Percentiles rank a stretch among this genome's conserved stretches.
Conservation (phyloP, 1,140 invertebrate genomes). For the Aricia agestis region DNA sequence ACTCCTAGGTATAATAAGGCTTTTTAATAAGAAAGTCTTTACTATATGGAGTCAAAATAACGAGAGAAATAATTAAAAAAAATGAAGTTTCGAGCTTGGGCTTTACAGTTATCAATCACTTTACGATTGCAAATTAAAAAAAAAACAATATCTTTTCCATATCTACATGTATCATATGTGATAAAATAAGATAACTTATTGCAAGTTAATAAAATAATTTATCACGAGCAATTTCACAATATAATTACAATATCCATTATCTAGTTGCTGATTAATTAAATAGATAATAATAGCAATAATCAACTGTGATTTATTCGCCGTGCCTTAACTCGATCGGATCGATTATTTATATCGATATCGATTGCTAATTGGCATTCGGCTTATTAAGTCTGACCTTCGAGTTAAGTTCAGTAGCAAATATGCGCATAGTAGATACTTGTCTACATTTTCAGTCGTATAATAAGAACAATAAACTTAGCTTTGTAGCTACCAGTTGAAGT, state of each 20-base stretch:
- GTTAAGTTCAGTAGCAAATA: not conserved
- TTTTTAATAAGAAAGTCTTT: no score
- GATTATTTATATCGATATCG: not conserved
- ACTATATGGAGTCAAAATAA: no score
- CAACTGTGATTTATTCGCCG: slow-evolving; percentile 8
- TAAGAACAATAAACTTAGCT: no score
- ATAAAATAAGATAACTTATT: not conserved
- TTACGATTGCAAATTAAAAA: no score
- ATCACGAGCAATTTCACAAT: not conserved
- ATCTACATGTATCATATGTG: not conserved
- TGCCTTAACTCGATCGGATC: not conserved
- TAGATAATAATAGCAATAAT: slow-evolving; percentile 10
- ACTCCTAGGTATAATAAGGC: no score
- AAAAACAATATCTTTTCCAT: no score
- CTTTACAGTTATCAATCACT: no score
- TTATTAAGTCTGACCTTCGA: not conserved
- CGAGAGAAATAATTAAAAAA: no score
- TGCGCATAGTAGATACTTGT: not conserved
- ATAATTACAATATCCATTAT: not conserved
- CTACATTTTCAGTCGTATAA: no score
- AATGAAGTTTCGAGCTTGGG: no score
- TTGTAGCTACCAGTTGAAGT: no score
- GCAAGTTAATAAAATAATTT: not conserved
- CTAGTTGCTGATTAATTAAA: slow-evolving; percentile 10
- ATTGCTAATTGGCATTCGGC: slow-evolving; percentile 15